phyloP scores from a whole-genome alignment of 2,888 invertebrate species.

The Cantharis rustica region DNA sequence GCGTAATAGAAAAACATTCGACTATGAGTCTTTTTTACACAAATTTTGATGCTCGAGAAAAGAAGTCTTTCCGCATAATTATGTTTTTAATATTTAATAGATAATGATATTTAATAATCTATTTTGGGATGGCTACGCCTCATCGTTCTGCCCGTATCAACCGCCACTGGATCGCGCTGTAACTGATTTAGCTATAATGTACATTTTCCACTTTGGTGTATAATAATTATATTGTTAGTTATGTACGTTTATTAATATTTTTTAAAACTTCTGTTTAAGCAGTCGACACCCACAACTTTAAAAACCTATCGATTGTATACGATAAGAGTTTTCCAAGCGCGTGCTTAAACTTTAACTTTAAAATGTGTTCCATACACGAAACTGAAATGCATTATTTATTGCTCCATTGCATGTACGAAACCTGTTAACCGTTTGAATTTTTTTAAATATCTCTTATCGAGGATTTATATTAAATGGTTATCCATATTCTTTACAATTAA shows the following conservation, averaged over 20 bases:
- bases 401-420: constrained; percentile 15
- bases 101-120: no score
- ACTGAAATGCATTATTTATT: constrained; percentile 22
- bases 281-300: neutral
- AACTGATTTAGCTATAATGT: no score
- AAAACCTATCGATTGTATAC: constrained; percentile 8
- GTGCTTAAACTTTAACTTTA: constrained; percentile 26
- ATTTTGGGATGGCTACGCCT: no score
- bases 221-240: no score
- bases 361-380: constrained; percentile 21
- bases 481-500: neutral
- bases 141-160: no score
- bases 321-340: constrained; percentile 19
- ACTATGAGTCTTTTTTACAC: no score
- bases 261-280: neutral
- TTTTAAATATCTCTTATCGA: neutral
- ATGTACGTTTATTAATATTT: neutral
- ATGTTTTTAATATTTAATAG: no score
- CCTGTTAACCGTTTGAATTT: constrained; percentile 7
- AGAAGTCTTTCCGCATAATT: no score
- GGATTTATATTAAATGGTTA: neutral
- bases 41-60: no score
- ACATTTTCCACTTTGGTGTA: no score
- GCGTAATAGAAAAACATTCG: no score
- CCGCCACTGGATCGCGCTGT: no score